Evolutionary conservation across 1,140 invertebrate species (phyloP), one percentile per base, ranked within the genome.

Genomic region (Saccostrea glomerata): DNA sequence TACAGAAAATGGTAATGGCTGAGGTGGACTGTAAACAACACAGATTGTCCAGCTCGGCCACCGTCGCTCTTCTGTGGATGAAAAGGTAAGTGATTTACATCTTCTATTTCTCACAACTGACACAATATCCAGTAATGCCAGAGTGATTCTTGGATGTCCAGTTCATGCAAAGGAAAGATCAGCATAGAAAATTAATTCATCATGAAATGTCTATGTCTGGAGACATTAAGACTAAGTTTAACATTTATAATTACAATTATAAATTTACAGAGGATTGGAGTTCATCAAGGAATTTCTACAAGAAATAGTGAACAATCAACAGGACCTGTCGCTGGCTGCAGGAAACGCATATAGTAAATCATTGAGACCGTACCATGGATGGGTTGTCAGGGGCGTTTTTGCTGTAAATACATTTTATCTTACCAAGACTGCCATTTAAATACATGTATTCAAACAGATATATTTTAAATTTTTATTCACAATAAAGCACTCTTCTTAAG

Each of bases 331-430:
- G 13, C 47, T 86, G 54, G 93, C 93, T 83, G 93, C 92, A 15
- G 90, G 89, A 25, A 93, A 91, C 30, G 94, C 94, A 11, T 95
- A 95, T 85, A 83, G 88, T 25, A 88, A 89, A 77, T 93, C 94
- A 11, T 90, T 95, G n/a, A 95, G 93, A 88, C 91, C 92, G 25
- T 95, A 91, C 89, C 95, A 95, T 92, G 93, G 94, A 17, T 95
- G 94, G 93, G 94, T 95, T 47, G 93, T 95, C 5, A 89, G 94
- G 85, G 93, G 94, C 23, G 93, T 94, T 0, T 95, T 95, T 92
- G 92, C 92, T 66, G 94, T 95, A 90, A 94, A 94, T 93, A 54
- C 70, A 82, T 2, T 82, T 55, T 55, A 4, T 25, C 40, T 55
- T 84, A 23, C 0, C 36, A 20, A 63, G 58, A 7, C 15, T 63